These are phyloP conservation scores for Sylvilagus floridanus DNA, from an alignment of 2,797 vertebrate genomes.

Conservation along the genomic window DNA sequence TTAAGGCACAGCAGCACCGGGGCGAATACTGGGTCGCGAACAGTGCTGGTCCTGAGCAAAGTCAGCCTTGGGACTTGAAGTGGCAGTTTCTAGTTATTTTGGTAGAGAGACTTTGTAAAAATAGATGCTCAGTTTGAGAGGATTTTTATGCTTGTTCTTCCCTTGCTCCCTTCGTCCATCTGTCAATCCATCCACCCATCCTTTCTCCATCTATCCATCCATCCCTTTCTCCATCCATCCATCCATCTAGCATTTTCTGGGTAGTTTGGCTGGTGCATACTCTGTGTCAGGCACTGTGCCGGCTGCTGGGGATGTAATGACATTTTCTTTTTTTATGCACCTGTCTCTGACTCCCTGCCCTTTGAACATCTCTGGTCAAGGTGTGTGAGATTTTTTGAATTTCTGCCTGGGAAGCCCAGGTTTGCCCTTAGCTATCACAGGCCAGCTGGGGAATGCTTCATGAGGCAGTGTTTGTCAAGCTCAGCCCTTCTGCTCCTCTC, in stretches of 20 bases:
- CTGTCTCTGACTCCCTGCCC: neutral
- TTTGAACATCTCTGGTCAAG: neutral
- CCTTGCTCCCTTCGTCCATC: neutral
- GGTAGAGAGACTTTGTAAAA: conserved; percentile 30
- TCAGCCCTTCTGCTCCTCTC: neutral
- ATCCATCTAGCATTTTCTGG: neutral
- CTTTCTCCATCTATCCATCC: neutral
- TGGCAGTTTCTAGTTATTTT: conserved; percentile 1
- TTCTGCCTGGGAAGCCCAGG: neutral
- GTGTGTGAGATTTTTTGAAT: neutral
- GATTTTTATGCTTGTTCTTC: neutral
- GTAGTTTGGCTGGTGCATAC: neutral
- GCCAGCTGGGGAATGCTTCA: neutral
- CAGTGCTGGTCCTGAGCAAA: neutral
- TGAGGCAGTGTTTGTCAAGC: neutral
- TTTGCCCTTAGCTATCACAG: neutral
- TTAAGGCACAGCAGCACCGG: neutral
- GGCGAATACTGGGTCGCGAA: neutral
- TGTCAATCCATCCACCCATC: neutral
- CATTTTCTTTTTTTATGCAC: neutral
- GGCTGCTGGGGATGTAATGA: neutral
- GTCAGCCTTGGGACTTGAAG: neutral
- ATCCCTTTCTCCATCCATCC: neutral
- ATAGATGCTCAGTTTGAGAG: neutral
- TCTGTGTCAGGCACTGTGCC: neutral